phyloP scores from a whole-genome alignment of 1,140 invertebrate species.

The Anastatus disparis region DNA sequence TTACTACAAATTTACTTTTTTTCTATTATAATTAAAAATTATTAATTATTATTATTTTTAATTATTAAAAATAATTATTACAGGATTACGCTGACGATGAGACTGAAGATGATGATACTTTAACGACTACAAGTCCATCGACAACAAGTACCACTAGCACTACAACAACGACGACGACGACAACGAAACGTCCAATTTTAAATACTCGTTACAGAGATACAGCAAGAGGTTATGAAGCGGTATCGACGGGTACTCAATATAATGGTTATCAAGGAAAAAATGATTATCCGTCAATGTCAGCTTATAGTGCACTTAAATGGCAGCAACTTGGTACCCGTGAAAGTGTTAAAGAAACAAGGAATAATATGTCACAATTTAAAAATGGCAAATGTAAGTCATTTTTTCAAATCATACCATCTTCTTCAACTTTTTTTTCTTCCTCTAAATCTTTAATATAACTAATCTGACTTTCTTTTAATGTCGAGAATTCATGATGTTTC shows the following conservation, averaged over 20 bases:
- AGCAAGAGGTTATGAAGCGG: constrained; percentile 46
- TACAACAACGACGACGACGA: constrained; percentile 43
- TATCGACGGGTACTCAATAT: constrained; percentile 50
- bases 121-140: not conserved
- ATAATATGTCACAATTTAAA: constrained; percentile 50
- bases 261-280: constrained; percentile 54
- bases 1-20: too few species aligned
- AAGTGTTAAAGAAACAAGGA: constrained; percentile 55
- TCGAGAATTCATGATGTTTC: too few species aligned
- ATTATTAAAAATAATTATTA: too few species aligned
- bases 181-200: not conserved
- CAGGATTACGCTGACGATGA: constrained; percentile 59
- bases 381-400: constrained; percentile 55
- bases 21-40: too few species aligned
- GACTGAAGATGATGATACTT: constrained; percentile 45
- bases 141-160: constrained; percentile 46
- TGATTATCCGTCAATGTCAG: constrained; percentile 60
- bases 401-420: too few species aligned
- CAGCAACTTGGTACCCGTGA: constrained; percentile 58
- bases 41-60: too few species aligned
- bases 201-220: constrained; percentile 30
- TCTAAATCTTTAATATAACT: too few species aligned
- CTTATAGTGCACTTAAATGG: constrained; percentile 59
- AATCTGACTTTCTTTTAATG: too few species aligned
- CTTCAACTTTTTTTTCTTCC: too few species aligned